Base-by-base conservation (phyloP, 1,140 invertebrate genomes). In the Caerostris extrusa region DNA sequence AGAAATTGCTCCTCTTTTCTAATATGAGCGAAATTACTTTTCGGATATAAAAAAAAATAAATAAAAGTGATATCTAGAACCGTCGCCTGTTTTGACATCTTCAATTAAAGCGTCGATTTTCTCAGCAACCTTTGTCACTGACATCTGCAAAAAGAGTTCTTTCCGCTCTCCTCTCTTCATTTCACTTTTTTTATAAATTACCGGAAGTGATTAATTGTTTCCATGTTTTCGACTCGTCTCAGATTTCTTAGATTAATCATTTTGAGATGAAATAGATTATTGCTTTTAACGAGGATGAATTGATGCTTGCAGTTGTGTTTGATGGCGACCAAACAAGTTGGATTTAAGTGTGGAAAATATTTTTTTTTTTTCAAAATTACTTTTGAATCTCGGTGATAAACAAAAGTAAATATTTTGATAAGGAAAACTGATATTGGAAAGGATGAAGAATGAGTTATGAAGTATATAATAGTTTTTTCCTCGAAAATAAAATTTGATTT, bases 81-180 rank as follows among this genome's bases (percentile, higher is more conserved):
- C 82, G 56, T 86, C 67, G 91, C 55, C 82, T 93, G 91, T 53
- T 86, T 86, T 93, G 91, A 93, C 91, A 93, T 71, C 91, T 86
- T 87, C 91, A 93, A 93, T 93, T 93, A 93, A 93, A 93, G 17
- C 83, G 83, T 93, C 91, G 83, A 93, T 93, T 93, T 71, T 58
- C 91, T 56, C 50, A 17, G 8, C 57, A 55, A 91, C 19, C 60
- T 87, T 86, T 93, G 91, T 34, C 34, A 60, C 61, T 93, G 91
- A 93, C 91, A 93, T 71, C 61, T 91, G 14, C 58, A 60, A 81
- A 90, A 90, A 91, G 71, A 64, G 67, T 7, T 34, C 14, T 53
- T 50, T 14, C 50, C 60, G 3, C 34, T 17, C 7, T 81, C 60
- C 34, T 19, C 81, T 55, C 34, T 55, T 83, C 50, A 83, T 83